Base-by-base conservation (phyloP, 2,113 vertebrate genomes). In the Suricata suricatta region DNA sequence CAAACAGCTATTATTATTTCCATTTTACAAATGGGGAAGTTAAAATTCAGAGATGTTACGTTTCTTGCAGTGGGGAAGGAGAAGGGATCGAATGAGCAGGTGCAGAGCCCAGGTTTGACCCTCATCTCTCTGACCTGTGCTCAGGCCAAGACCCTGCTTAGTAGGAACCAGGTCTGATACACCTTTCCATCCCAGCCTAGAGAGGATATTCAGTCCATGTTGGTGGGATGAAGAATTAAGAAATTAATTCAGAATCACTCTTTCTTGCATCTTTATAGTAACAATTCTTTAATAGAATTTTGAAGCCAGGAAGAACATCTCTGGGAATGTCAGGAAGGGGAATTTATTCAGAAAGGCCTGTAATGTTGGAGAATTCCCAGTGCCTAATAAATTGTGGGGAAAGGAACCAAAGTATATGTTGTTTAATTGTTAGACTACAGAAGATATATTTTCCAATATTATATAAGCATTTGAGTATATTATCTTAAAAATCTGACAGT, bases 231-330 rank as follows among this genome's bases (percentile, higher is more conserved):
- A 71, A 81, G 93, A 86, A 90, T 86, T 63, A 87, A 88, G 64
- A 80, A 88, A n/a, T 82, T 88, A 93, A 66, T 93, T 95, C 64
- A 77, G 81, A 95, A 93, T 83, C 57, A 57, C 33, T 81, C 52
- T 90, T 88, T 52, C 63, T 82, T 77, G 71, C 35, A 35, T 81
- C 52, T 97, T 97, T 94, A 81, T 96, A 89, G 33, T 95, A 93
- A 84, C 38, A 88, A 35, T 93, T 96, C 74, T 92, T 74, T 85
- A n/a, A 76, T 92, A 96, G 95, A 82, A 77, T 92, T 68, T 21
- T 63, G 38, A 96, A 80, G 35, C 68, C 50, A 94, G 54, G 91
- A 96, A 97, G 90, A 68, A 54, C 52, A 91, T 60, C 52, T 72
- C 16, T 79, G 88, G 84, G 89, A 77, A 47, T 87, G 41, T 54